These are phyloP conservation scores for Drosophila suboccidentalis DNA, from an alignment of 2,888 invertebrate species.

Conservation along the genomic window DNA sequence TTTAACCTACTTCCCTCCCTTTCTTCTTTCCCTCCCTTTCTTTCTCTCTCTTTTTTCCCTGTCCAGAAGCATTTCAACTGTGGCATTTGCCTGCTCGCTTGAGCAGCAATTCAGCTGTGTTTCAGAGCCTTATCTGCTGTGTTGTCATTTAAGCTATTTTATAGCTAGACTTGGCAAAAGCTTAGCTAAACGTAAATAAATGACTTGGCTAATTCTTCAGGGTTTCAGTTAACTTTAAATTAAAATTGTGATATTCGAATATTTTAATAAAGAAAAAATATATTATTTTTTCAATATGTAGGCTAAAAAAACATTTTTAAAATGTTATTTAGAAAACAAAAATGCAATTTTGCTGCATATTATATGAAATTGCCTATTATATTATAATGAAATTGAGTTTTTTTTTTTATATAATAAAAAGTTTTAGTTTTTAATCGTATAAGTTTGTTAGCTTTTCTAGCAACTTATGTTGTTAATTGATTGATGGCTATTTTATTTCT, in stretches of 20 bases:
- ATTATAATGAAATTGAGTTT: too few relatives aligned
- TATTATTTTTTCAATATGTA: too few relatives aligned
- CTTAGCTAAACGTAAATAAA: not conserved
- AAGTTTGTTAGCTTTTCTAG: not conserved
- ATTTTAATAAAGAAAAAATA: too few relatives aligned
- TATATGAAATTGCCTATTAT: too few relatives aligned
- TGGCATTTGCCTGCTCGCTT: constrained; percentile 69
- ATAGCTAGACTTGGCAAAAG: not conserved
- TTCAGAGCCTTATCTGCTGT: not conserved
- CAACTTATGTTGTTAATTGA: not conserved
- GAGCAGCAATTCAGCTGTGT: constrained; percentile 65
- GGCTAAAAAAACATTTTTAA: too few relatives aligned
- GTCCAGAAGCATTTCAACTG: constrained; percentile 69
- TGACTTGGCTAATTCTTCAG: too few relatives aligned
- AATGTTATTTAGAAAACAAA: too few relatives aligned
- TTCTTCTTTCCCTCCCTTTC: not conserved
- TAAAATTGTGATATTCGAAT: too few relatives aligned
- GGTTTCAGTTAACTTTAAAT: too few relatives aligned
- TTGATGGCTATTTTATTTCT: not conserved
- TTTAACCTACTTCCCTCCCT: not conserved
- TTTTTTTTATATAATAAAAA: too few relatives aligned
- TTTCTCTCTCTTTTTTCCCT: constrained; percentile 16
- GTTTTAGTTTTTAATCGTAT: too few relatives aligned
- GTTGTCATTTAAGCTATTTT: not conserved
- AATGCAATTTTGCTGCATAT: too few relatives aligned